phyloP scores from a whole-genome alignment of 2,888 invertebrate genomes.

The Drosophila niveifrons region DNA sequence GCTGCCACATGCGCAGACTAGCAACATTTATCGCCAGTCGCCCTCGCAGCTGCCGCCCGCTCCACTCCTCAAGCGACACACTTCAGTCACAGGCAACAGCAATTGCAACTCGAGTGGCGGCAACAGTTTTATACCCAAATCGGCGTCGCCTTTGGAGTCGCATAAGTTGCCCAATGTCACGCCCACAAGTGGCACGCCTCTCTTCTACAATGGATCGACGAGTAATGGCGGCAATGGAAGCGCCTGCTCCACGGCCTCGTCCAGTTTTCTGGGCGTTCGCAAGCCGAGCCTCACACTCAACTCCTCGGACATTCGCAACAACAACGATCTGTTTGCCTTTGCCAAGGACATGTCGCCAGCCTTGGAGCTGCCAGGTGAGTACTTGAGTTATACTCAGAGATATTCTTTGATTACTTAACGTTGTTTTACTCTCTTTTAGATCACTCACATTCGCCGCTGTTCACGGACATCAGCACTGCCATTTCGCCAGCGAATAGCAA shows the following conservation, averaged over 20 bases:
- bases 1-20: conserved; percentile 40
- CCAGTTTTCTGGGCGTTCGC: conserved; percentile 77
- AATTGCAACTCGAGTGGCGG: conserved; percentile 4
- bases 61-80: conserved; percentile 74
- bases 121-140: conserved; percentile 69
- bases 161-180: conserved; percentile 77
- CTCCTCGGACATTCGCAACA: conserved; percentile 83
- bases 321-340: conserved; percentile 84
- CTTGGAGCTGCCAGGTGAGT: conserved; percentile 78
- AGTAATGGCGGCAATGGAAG: conserved; percentile 42
- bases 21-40: conserved; percentile 70
- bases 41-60: conserved; percentile 82
- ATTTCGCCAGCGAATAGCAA: conserved; percentile 82
- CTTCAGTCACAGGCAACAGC: neutral
- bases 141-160: conserved; percentile 80
- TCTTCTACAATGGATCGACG: conserved; percentile 40
- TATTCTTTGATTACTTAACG: neutral
- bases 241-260: conserved; percentile 33
- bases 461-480: conserved; percentile 75
- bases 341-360: conserved; percentile 83
- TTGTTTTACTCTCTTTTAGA: conserved; percentile 15
- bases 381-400: neutral
- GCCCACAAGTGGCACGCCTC: conserved; percentile 47
- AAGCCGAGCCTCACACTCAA: conserved; percentile 83
- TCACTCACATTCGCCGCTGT: conserved; percentile 78